Evolutionary conservation across 2,888 invertebrate species (phyloP), one percentile per base, ranked within the genome.

Genomic region (Chrysolina haemoptera): DNA sequence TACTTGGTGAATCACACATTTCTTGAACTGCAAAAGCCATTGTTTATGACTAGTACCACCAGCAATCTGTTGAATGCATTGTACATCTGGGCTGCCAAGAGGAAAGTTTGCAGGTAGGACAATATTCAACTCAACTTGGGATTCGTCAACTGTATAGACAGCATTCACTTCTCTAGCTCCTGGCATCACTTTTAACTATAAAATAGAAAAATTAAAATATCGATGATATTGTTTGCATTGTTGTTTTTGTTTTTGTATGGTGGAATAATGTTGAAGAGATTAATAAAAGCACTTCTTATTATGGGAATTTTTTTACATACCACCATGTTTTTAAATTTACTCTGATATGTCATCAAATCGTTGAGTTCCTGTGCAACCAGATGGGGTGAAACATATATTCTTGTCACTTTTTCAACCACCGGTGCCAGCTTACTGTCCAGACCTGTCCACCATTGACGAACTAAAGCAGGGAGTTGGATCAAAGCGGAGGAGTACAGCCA

Each of bases 1-100:
- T 85, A 95, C 96, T 92, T 96, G 97, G 89, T 97, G 94, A 40
- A 94, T 92, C 64, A 98, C 90, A 86, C 96, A 96, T 81, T 96
- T 93, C 72, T 94, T 94, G 68, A 98, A 89, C 88, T 96, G 95
- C 88, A 95, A 92, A 78, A 95, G 90, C 91, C 95, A 94, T 82
- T 93, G 90, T 88, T 94, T 94, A 84, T 94, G 93, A 0, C 91
- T 89, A 6, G 91, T 90, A 22, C 93, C 93, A 22, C 93, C 93
- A n/a, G 92, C 92, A 76, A 94, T 92, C 82, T 93, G 91, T 79
- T 91, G 91, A 62, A 91, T 91, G 76, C 91, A 91, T 73, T 93
- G 91, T 0, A 97, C 94, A 62, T 90, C 91, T 0, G 96, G 93
- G 6, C 92, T 91, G 0, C 93, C 92, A 48, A 98, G 90, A 1